Base-by-base conservation (phyloP, 2,113 vertebrate species). In the Malurus alboscapulatus region DNA sequence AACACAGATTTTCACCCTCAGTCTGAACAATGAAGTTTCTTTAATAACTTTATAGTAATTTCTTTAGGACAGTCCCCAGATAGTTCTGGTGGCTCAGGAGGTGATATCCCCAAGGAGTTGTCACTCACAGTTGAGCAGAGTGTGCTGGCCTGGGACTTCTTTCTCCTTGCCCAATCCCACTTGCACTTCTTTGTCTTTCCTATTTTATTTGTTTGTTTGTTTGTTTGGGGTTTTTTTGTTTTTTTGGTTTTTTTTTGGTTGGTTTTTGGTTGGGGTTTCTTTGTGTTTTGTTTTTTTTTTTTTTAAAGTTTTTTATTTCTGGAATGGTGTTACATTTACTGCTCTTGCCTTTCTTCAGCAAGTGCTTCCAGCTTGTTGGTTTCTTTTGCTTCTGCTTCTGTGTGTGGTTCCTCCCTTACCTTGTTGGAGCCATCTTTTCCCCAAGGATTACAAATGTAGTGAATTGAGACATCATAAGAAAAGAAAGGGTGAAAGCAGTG, bases 161-260 rank as follows among this genome's bases (percentile, higher is more conserved):
- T 24, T 25, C 22, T 69, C 8, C 73, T 42, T 78, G 77, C 16
- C 74, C 74, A 55, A 47, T 42, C 11, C 73, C 29, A 12, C 13
- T 44, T 44, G 44, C 44, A 16, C 44, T 44, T 44, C 44, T 44
- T 17, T 17, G 16, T 44, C 44, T 44, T 44, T 44, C 44, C 44
- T 44, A 7, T 44, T 38, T 38, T 38, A 9, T 36, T 36, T 36
- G 36, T 36, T 36, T 36, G 36, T 38, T 38, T 38, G 38, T 38
- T 38, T 38, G 38, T 11, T 38, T 38, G 38, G 38, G 38, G 38
- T 38, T 36, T 36, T 36, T 36, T 36, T 36, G 36, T 5, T 17
- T 2, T 0, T 3, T 25, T 2, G 17, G 14, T 18, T 57, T 20
- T 12, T 40, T 26, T 7, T 38, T 9, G 38, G 9, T 38, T 7